Evolutionary conservation across 2,797 vertebrate species (phyloP).

Genomic region (Enteromius radiatus): DNA sequence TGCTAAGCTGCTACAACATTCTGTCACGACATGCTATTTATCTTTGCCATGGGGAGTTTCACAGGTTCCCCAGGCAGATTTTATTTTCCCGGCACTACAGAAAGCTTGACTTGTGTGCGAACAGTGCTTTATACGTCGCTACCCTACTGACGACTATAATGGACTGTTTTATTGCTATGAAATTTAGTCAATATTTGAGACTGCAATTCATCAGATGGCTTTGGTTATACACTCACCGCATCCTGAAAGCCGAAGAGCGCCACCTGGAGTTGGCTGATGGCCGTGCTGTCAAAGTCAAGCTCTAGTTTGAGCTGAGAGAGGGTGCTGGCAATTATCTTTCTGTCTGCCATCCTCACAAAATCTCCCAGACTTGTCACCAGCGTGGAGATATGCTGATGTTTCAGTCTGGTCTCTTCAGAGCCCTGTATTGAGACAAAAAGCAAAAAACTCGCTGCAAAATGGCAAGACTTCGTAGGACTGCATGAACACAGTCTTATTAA

Average conservation of each 20-base stretch:
- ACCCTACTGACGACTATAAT: background rate
- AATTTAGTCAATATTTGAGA: background rate
- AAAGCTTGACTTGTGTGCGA: background rate
- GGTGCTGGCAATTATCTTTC: conserved; percentile 93
- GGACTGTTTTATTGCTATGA: background rate
- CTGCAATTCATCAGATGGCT: background rate
- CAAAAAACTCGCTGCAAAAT: background rate
- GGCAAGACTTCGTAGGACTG: background rate
- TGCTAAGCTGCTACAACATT: no score
- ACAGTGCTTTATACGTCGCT: background rate
- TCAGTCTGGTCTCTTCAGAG: conserved; percentile 88
- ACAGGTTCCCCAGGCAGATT: background rate
- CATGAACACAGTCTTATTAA: background rate
- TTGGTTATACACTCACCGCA: conserved; percentile 83
- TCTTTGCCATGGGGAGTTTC: background rate
- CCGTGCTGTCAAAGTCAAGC: conserved; percentile 94
- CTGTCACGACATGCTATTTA: background rate
- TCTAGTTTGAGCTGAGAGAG: conserved; percentile 95
- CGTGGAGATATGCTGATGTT: conserved; percentile 88
- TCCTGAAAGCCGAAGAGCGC: conserved; percentile 98
- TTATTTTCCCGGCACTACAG: background rate
- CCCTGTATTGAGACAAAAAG: conserved; percentile 75
- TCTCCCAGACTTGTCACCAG: conserved; percentile 90
- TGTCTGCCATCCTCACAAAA: conserved; percentile 93
- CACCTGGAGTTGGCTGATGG: conserved; percentile 96